phyloP scores from a whole-genome alignment of 2,113 vertebrate species.

The Phrynocephalus versicolor region DNA sequence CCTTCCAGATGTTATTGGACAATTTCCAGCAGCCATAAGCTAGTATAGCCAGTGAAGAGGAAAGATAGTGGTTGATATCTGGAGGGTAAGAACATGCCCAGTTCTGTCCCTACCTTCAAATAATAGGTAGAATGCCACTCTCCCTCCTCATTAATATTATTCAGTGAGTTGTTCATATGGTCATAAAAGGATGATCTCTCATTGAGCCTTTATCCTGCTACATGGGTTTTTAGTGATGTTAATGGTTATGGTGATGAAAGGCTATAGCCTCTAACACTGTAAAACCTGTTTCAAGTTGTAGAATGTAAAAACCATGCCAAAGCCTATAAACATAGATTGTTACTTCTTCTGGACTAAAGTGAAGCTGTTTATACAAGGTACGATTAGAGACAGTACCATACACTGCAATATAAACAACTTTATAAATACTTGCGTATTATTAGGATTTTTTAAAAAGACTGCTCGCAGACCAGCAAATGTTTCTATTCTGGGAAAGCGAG shows the following conservation, averaged over 20 bases:
- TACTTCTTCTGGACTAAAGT: conserved; percentile 38
- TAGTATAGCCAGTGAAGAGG: no score
- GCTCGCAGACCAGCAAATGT: conserved; percentile 1
- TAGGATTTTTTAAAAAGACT: conserved; percentile 26
- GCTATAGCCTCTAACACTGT: conserved; percentile 25
- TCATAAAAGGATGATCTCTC: neutral
- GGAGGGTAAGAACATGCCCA: no score
- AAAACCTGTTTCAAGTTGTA: conserved; percentile 44
- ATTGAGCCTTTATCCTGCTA: neutral
- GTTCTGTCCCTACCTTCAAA: no score
- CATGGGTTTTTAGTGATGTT: neutral
- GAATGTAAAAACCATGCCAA: conserved; percentile 55
- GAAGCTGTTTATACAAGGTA: conserved; percentile 41
- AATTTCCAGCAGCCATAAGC: no score
- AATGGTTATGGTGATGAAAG: conserved; percentile 29
- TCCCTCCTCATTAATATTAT: no score
- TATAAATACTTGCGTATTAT: conserved; percentile 30
- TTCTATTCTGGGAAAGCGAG: conserved; percentile 9
- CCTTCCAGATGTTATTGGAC: no score
- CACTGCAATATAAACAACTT: conserved; percentile 11
- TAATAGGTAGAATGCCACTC: no score
- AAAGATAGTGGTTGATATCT: no score
- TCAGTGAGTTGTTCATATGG: no score
- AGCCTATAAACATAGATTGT: conserved; percentile 48
- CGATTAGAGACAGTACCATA: conserved; percentile 47